Evolutionary conservation across 2,113 vertebrate species (phyloP), one percentile per base, ranked within the genome.

Genomic region (Microtus montanus): DNA sequence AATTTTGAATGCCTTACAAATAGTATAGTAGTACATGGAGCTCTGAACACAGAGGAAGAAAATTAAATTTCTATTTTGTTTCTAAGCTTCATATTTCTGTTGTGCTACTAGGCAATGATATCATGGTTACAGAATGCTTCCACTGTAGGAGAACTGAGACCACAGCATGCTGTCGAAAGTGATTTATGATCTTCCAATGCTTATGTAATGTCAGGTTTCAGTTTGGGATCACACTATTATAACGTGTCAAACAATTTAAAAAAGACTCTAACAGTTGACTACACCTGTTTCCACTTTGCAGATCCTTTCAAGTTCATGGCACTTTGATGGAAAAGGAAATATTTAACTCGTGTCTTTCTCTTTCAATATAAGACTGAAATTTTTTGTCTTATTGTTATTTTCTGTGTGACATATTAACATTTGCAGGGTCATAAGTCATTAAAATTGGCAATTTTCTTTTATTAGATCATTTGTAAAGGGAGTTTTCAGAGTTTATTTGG

Each of bases 221-320:
- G 96, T 97, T 96, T 95, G 97, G 98, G 98, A 97, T 97, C 97
- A 97, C 96, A 97, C 97, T 98, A 98, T 98, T 98, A 97, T 96
- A 98, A 98, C 0, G 93, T 98, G 98, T 98, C 96, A 98, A 98
- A 97, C 97, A 98, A 97, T 97, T 98, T 98, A 68, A 26, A 71
- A 98, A 98, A 94, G 97, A 97, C 92, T 95, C 96, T 97, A 98
- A 97, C 98, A 98, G 98, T 98, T 97, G 97, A 98, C 93, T 97
- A 98, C 97, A 98, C 98, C 98, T 98, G 98, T 98, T 98, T 98
- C 96, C 96, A 98, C 98, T 98, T 98, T 98, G 87, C 44, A 94
- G 92, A 96, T 68, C 93, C 97, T 98, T 98, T 98, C 97, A 98
- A 98, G 96, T 98, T 97, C 49, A 85, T 95, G 88, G 68, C 95